Evolutionary conservation across 1,140 invertebrate genomes (phyloP).

Genomic region (Paraescarpia echinospica): DNA sequence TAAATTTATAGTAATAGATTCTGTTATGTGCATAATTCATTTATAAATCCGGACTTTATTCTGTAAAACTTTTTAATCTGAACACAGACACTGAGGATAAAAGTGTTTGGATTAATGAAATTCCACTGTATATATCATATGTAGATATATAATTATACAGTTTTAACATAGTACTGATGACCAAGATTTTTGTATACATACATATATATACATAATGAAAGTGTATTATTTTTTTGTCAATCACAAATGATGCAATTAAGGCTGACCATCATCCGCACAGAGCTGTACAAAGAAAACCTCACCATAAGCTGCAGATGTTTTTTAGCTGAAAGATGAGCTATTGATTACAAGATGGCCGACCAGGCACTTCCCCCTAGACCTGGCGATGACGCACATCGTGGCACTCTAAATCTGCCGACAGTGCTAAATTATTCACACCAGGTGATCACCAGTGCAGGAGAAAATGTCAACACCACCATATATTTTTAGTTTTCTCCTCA

Average conservation of each 20-base stretch:
- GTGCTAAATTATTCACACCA: constrained; percentile 5
- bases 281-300: background rate
- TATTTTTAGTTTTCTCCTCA: constrained; percentile 1
- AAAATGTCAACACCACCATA: background rate
- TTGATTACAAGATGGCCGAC: background rate
- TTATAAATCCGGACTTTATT: too few relatives aligned
- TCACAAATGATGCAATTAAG: background rate
- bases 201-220: background rate
- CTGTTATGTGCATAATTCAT: too few relatives aligned
- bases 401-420: constrained; percentile 3
- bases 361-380: background rate
- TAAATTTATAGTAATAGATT: too few relatives aligned
- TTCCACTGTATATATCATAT: too few relatives aligned
- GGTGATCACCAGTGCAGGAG: background rate
- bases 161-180: background rate
- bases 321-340: background rate
- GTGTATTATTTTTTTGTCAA: background rate
- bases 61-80: too few relatives aligned
- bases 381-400: background rate
- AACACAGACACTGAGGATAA: too few relatives aligned
- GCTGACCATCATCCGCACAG: background rate
- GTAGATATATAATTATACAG: too few relatives aligned
- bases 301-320: background rate
- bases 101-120: too few relatives aligned
- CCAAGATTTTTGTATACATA: background rate